These are phyloP conservation scores for Macroglossus sobrinus DNA, from an alignment of 2,113 vertebrate species.

Conservation along the genomic window DNA sequence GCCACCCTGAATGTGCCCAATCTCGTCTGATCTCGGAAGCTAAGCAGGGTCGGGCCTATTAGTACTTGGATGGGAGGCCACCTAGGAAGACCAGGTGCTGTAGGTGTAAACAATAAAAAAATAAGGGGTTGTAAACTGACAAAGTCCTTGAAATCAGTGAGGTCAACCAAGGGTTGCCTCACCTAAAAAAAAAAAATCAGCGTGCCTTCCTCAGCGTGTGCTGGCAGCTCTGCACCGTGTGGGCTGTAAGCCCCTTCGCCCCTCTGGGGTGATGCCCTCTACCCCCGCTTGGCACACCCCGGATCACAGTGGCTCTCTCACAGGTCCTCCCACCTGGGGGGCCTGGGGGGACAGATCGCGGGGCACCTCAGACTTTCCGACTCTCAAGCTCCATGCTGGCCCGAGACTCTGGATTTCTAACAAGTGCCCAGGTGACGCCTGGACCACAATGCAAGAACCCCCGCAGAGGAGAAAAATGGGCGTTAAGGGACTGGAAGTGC, in stretches of 20 bases:
- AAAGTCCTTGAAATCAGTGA: too few relatives aligned
- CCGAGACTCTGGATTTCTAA: not conserved
- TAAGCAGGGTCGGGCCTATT: too few relatives aligned
- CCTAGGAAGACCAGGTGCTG: too few relatives aligned
- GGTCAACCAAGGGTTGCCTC: too few relatives aligned
- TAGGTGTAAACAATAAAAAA: too few relatives aligned
- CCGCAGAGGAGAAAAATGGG: not conserved
- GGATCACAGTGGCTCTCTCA: not conserved
- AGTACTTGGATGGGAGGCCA: too few relatives aligned
- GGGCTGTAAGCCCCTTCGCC: not conserved
- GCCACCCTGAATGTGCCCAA: too few relatives aligned
- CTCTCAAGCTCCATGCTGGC: not conserved
- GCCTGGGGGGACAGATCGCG: not conserved
- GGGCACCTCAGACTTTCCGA: not conserved
- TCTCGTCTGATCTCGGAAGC: too few relatives aligned
- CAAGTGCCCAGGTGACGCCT: not conserved
- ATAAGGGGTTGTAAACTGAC: too few relatives aligned
- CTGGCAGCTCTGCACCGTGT: not conserved
- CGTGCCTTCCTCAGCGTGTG: not conserved
- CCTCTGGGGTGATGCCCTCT: not conserved
- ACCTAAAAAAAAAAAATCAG: not conserved
- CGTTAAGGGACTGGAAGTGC: not conserved
- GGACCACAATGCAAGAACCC: not conserved
- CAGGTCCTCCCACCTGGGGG: not conserved
- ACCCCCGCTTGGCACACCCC: not conserved